phyloP scores from a whole-genome alignment of 2,888 invertebrate species.

The Conomelus anceps region DNA sequence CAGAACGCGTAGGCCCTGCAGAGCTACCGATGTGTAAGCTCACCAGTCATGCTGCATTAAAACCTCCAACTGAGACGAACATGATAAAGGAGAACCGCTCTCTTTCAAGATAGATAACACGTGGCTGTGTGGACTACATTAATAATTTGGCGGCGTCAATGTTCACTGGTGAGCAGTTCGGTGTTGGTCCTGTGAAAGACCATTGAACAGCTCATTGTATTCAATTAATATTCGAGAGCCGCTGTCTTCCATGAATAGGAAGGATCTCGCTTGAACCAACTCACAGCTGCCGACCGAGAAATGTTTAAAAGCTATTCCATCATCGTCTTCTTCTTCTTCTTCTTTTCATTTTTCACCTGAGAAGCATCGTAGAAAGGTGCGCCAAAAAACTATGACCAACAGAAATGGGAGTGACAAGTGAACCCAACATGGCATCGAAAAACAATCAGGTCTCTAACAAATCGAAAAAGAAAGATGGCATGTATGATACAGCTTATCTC shows the following conservation, averaged over 20 bases:
- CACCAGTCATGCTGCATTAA: background rate
- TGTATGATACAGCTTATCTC: background rate
- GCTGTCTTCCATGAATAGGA: background rate
- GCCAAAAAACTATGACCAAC: background rate
- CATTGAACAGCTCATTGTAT: background rate
- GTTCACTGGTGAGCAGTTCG: background rate
- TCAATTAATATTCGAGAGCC: background rate
- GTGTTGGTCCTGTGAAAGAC: background rate
- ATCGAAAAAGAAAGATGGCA: background rate
- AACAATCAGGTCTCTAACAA: background rate
- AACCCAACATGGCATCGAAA: background rate
- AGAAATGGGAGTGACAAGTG: background rate
- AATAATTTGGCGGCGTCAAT: background rate
- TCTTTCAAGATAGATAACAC: background rate
- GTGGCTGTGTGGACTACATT: background rate
- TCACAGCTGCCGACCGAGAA: background rate
- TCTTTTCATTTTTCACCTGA: background rate
- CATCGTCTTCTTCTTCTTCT: background rate
- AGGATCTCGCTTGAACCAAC: background rate
- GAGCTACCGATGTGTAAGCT: background rate
- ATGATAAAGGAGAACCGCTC: background rate
- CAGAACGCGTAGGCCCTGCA: background rate
- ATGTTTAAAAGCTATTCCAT: background rate
- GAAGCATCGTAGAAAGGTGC: background rate
- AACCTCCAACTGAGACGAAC: background rate